Percentiles rank a stretch among this genome's conserved stretches.
Conservation (phyloP, 2,888 invertebrate species). For the Cremastinae sp. region DNA sequence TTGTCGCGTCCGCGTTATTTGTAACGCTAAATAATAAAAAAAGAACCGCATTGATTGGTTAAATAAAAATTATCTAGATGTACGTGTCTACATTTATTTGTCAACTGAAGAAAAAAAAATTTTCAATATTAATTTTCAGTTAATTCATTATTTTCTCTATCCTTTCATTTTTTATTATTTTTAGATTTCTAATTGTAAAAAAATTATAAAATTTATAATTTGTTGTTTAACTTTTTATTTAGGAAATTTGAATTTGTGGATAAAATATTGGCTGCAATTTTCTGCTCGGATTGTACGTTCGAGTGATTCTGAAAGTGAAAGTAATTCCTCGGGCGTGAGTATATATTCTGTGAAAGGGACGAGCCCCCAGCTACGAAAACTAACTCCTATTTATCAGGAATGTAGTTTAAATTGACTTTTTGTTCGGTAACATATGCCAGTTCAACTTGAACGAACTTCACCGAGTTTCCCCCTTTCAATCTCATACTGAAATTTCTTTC, state of each 20-base stretch:
- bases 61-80: slow-evolving; percentile 80
- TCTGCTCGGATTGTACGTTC: not conserved
- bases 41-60: slow-evolving; percentile 77
- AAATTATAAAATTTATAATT: no score
- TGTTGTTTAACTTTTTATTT: no score
- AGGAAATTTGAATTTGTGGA: no score
- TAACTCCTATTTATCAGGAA: not conserved
- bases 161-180: no score
- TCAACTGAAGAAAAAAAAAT: no score
- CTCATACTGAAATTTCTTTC: no score
- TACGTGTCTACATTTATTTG: slow-evolving; percentile 61
- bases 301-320: slow-evolving; percentile 48
- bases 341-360: slow-evolving; percentile 44
- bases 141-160: not conserved
- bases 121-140: not conserved
- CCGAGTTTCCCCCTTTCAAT: no score
- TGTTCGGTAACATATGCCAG: not conserved
- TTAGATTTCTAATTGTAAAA: no score
- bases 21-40: slow-evolving; percentile 73
- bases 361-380: slow-evolving; percentile 57
- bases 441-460: not conserved
- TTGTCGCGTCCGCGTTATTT: slow-evolving; percentile 77
- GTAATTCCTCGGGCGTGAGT: slow-evolving; percentile 34
- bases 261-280: no score
- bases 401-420: not conserved